Percentiles rank a stretch among this genome's conserved stretches.
Conservation (phyloP, 2,797 vertebrate genomes). For the Anabas testudineus region DNA sequence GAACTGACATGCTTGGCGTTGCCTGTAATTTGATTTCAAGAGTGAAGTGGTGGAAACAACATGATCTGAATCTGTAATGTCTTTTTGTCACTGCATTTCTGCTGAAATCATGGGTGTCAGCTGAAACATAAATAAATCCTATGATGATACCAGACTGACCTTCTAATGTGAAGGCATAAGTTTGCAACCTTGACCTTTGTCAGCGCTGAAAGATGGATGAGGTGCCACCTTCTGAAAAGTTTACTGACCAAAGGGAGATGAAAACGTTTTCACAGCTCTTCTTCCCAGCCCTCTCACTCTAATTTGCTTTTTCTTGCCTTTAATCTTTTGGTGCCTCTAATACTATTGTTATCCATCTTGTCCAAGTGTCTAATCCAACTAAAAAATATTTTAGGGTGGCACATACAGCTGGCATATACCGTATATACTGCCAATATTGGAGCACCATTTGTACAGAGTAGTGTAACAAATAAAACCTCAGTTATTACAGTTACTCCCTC, state of each 20-base stretch:
- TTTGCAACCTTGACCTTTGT: constrained; percentile 54
- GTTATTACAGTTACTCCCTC: no score
- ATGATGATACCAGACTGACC: background rate
- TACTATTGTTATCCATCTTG: no score
- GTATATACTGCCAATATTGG: no score
- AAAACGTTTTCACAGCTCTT: constrained; percentile 2
- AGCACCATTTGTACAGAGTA: no score
- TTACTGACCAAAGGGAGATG: constrained; percentile 1
- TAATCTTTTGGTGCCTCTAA: no score
- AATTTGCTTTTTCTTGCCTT: no score
- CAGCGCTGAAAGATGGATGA: constrained; percentile 2
- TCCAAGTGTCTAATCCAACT: no score
- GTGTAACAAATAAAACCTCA: no score
- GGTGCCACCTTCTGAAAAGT: constrained; percentile 12
- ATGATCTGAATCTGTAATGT: constrained; percentile 28
- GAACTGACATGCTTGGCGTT: constrained; percentile 36
- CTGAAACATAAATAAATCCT: background rate
- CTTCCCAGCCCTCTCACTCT: no score
- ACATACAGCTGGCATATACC: no score
- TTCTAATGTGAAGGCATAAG: constrained; percentile 13
- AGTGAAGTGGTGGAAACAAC: constrained; percentile 20
- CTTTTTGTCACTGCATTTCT: constrained; percentile 4
- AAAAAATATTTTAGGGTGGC: no score
- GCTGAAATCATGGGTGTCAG: no score
- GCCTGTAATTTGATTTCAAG: constrained; percentile 61